Evolutionary conservation across 2,113 vertebrate species (phyloP), one percentile per base, ranked within the genome.

Genomic region (Ranitomeya variabilis): DNA sequence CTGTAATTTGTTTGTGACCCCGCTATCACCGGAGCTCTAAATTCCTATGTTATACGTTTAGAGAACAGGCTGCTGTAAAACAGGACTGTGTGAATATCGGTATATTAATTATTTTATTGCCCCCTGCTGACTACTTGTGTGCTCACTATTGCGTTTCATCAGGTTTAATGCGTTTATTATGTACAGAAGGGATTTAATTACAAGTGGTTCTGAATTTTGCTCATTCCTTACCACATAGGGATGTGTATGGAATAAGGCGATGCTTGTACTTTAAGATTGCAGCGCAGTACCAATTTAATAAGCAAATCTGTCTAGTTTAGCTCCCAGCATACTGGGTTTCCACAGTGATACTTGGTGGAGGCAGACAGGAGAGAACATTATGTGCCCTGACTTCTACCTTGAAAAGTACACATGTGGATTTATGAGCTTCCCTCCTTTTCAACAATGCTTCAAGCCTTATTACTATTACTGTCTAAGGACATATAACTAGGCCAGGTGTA

Each of bases 11-110:
- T 26, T 82, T 64, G 80, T 66, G 60, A 31, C 80, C 80, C 18
- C 52, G 64, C 62, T 19, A 11, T 83, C 62, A 54, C 81, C 81
- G 52, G 64, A 14, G 13, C 21, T 83, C 81, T 52, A 83, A 54
- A 83, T 83, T 83, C 81, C 81, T 66, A 83, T n/a, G 11, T n/a
- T 59, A 80, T 57, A 59, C 2, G 55, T 83, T 83, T 23, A 69
- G 21, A 83, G 80, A 62, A 7, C 21, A 19, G 26, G 59, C 26
- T 81, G 80, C 57, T 12, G 7, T 81, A 81, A 62, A 19, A 37
- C 59, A 31, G 11, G 19, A 1, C 10, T 59, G n/a, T 59, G 54
- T 57, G 78, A 80, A 80, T 59, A 13, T 15, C 2, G n/a, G n/a
- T 6, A 31, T 59, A 21, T 80, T 80, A 6, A n/a, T 79, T n/a